Evolutionary conservation across 2,797 vertebrate genomes (phyloP).

Genomic region (Helarctos malayanus): DNA sequence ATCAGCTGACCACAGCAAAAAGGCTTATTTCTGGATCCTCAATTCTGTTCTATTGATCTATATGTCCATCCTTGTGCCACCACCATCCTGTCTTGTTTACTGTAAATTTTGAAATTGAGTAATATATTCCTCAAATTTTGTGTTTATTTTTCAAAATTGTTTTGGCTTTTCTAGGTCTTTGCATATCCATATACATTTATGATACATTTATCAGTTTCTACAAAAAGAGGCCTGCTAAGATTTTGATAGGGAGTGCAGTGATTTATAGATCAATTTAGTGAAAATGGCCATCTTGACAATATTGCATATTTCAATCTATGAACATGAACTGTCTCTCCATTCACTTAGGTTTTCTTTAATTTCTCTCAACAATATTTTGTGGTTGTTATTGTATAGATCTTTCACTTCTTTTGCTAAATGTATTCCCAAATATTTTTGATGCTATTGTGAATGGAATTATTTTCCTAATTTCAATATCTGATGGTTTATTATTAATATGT

Average conservation of each 20-base stretch:
- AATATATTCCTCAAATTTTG: not conserved
- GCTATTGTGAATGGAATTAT: not conserved
- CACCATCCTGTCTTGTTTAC: not conserved
- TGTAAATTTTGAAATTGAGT: not conserved
- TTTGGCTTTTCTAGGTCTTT: not conserved
- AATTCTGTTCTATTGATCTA: not conserved
- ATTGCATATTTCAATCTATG: not conserved
- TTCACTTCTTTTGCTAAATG: not conserved
- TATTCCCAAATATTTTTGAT: not conserved
- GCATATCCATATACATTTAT: not conserved
- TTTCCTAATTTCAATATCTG: not conserved
- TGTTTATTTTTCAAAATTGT: not conserved
- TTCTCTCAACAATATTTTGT: not conserved
- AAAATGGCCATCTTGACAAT: not conserved
- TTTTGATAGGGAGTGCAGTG: not conserved
- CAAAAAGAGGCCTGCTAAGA: not conserved
- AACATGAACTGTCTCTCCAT: not conserved
- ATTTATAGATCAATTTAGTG: constrained; percentile 11
- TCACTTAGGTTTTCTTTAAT: constrained; percentile 1
- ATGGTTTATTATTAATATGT: not conserved
- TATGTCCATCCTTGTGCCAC: not conserved
- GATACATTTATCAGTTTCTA: not conserved
- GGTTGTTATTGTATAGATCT: not conserved
- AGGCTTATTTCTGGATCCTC: not conserved
- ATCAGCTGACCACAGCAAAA: not conserved